Conservation (phyloP, 35 echinoderm and acorn worm species). For the Stichopus chloronotus region DNA sequence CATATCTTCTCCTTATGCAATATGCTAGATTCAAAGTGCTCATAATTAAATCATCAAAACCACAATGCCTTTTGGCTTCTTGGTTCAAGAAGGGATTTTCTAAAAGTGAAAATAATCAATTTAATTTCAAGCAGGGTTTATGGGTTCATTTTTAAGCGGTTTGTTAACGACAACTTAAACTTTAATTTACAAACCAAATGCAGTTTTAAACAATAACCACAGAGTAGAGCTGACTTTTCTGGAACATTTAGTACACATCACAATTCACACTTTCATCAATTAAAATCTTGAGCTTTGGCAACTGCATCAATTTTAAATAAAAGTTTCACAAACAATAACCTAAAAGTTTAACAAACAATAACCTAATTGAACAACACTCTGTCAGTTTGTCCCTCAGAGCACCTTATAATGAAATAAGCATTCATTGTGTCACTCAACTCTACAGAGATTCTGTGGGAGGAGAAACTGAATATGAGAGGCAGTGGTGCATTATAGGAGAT, state of each 20-base stretch:
- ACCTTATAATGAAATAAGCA: not conserved
- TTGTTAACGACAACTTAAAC: too few relatives aligned
- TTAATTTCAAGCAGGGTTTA: too few relatives aligned
- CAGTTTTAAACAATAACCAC: not conserved
- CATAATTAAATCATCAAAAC: too few relatives aligned
- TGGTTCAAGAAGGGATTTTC: too few relatives aligned
- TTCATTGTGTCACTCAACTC: not conserved
- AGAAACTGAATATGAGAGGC: not conserved
- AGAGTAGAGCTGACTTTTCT: not conserved
- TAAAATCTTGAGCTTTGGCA: not conserved
- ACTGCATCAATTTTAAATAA: not conserved
- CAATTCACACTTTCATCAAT: not conserved
- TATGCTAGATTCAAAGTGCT: too few relatives aligned
- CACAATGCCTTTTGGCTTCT: too few relatives aligned
- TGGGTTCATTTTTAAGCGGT: too few relatives aligned
- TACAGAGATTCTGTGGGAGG: not conserved
- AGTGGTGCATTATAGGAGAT: not conserved
- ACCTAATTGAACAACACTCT: conserved; percentile 10
- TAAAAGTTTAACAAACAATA: not conserved
- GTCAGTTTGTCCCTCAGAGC: conserved; percentile 4
- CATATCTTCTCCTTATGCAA: too few relatives aligned
- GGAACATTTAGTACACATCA: not conserved
- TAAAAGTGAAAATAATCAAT: too few relatives aligned
- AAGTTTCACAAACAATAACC: not conserved
- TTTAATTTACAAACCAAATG: not conserved